Percentiles rank a stretch among this genome's conserved stretches.
Evolutionary conservation across 2,797 vertebrate genomes (phyloP).

Genomic region (Oreochromis grahami): DNA sequence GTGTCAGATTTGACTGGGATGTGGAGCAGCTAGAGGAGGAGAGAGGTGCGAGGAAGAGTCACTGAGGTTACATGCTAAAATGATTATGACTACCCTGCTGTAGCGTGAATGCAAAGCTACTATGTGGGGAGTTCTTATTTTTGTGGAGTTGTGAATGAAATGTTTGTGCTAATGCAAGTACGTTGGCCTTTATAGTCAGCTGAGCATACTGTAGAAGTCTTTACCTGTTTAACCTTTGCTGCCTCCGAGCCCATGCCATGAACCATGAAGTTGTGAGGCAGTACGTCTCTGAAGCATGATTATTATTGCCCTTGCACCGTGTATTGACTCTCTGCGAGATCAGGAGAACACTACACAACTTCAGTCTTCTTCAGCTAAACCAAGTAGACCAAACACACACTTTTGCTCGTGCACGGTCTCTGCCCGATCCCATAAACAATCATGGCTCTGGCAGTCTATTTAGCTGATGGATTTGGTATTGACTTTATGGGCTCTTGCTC

Average conservation of each 20-base stretch:
- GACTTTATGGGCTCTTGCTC: constrained; percentile 66
- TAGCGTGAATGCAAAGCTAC: background rate
- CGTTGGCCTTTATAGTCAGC: constrained; percentile 5
- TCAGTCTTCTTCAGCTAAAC: constrained; percentile 7
- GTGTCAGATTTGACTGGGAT: constrained; percentile 54
- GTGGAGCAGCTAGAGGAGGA: constrained; percentile 1
- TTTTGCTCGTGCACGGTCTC: background rate
- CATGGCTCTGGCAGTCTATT: constrained; percentile 57
- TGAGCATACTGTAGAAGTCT: background rate
- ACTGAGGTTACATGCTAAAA: constrained; percentile 17
- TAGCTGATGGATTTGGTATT: constrained; percentile 68
- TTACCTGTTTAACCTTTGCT: constrained; percentile 37
- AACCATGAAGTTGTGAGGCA: constrained; percentile 19
- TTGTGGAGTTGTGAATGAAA: background rate
- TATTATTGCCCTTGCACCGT: background rate
- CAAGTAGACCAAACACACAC: background rate
- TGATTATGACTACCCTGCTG: background rate
- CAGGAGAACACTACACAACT: background rate
- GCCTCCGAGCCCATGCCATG: constrained; percentile 1
- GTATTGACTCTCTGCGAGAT: background rate
- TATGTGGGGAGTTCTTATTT: constrained; percentile 24
- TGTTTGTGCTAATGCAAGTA: constrained; percentile 37
- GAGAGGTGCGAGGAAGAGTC: background rate
- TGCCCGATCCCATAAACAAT: constrained; percentile 51
- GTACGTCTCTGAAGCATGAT: background rate